Evolutionary conservation across 2,113 vertebrate genomes (phyloP), one percentile per base, ranked within the genome.

Genomic region (Sterna hirundo): DNA sequence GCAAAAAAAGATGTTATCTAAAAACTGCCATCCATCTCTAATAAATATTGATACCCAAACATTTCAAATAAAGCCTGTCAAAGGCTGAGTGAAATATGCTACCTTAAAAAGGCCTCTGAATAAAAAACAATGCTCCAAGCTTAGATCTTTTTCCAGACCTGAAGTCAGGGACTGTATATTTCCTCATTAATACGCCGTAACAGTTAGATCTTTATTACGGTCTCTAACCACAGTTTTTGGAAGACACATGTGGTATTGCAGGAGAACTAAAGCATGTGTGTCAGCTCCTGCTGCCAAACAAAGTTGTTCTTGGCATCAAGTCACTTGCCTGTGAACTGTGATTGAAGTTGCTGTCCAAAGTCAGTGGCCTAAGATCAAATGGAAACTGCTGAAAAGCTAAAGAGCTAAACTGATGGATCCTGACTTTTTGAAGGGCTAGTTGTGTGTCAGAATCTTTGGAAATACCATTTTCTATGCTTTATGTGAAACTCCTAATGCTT

Each of bases 281-380:
- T 95, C 86, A 84, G 66, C 51, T 74, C 55, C 94, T 92, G 64
- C 95, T 97, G 95, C 85, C 90, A 96, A 96, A 86, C 60, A 81
- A 96, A 76, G 91, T 94, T 97, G 76, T 86, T 96, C 65, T 97
- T 97, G 96, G 94, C 93, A 85, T 58, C 65, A 79, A 94, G 78
- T 93, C 51, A 57, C 75, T 97, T 95, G 92, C 61, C 54, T 94
- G 74, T 9, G 21, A 96, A 81, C 76, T 97, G 54, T 90, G 66
- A 92, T 83, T 94, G 92, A 96, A 97, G 77, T 36, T 94, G 49
- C 83, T 93, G 36, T 94, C 92, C 88, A 88, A 93, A 93, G 90
- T 68, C 61, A 52, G 72, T 65, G 90, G 64, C 60, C 85, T 83
- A 83, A 81, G 93, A 96, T 94, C 84, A 94, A 86, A 95, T 2